Base-by-base conservation (phyloP, 2,113 vertebrate species). In the Oenanthe oenanthe region DNA sequence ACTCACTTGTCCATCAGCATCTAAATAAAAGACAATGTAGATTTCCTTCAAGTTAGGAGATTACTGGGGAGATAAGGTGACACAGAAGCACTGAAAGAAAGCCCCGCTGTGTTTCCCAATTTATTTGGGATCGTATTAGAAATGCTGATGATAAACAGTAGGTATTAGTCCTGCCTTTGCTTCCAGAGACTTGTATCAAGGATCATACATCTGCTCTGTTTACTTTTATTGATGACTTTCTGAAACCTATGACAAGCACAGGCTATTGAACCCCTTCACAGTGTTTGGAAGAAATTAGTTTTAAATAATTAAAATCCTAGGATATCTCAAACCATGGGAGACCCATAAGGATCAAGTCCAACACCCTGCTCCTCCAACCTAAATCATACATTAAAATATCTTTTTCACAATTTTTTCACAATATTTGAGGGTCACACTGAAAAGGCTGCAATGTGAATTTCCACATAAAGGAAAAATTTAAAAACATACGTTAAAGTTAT, bases 1-100 rank as follows among this genome's bases (percentile, higher is more conserved):
- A 0, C 96, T 98, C 65, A 97, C 97, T 94, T 98, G 98, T 70
- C 99, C 99, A 42, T 99, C 98, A 42, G 98, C 98, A 95, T 98
- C 99, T 99, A 95, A 94, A 93, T 48, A 43, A 86, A 93, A 94
- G 61, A 92, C 3, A 63, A 86, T 36, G 48, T 25, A 63, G 60
- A 51, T 92, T 85, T 91, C 73, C 38, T 70, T 85, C 74, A 25
- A 36, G 32, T 77, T 90, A 73, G 14, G 42, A 84, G 36, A 50
- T 53, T 31, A n/a, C 22, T 17, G 8, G 17, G 32, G n/a, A 71
- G 87, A 88, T 42, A 66, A 79, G 80, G 40, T 53, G 14, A 77
- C 26, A 66, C 0, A 7, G 32, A 78, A 90, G 58, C 0, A 0
- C 0, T 50, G 48, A 32, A 76, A 68, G 42, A 19, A 93, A 95